Evolutionary conservation across 2,113 vertebrate species (phyloP).

Genomic region (Lophius piscatorius): DNA sequence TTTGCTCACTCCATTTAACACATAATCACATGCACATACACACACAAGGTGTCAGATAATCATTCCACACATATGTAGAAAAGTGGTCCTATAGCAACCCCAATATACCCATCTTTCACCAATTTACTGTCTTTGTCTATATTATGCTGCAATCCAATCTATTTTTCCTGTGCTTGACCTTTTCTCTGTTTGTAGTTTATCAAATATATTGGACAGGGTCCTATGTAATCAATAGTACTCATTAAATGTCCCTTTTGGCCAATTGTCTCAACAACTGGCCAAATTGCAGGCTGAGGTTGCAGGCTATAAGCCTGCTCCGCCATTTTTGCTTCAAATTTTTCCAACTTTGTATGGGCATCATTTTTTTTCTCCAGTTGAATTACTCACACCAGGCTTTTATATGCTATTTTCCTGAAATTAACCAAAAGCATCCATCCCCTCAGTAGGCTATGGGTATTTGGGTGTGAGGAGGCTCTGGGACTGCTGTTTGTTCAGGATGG

Average conservation of each 20-base stretch:
- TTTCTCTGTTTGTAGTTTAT: constrained; percentile 55
- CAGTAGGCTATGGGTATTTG: constrained; percentile 24
- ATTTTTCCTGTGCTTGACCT: constrained; percentile 36
- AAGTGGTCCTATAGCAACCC: constrained; percentile 43
- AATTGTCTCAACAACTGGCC: constrained; percentile 40
- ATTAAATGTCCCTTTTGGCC: constrained; percentile 67
- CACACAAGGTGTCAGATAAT: constrained; percentile 17
- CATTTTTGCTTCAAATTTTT: constrained; percentile 44
- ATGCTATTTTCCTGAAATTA: constrained; percentile 16
- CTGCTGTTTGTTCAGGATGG: constrained; percentile 43
- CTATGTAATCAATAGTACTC: constrained; percentile 74
- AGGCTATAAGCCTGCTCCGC: constrained; percentile 51
- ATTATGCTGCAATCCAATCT: constrained; percentile 43
- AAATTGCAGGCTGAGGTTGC: too few species aligned
- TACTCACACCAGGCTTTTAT: constrained; percentile 17
- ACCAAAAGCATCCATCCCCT: constrained; percentile 21
- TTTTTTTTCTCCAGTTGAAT: constrained; percentile 51
- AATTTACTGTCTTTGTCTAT: constrained; percentile 38
- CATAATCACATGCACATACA: constrained; percentile 18
- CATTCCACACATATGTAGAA: constrained; percentile 41
- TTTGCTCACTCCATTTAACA: constrained; percentile 30
- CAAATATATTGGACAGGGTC: constrained; percentile 68
- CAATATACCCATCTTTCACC: constrained; percentile 39
- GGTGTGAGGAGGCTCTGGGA: constrained; percentile 25
- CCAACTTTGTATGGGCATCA: constrained; percentile 55